Conservation (phyloP, 2,113 vertebrate species). For the Probosciger aterrimus region DNA sequence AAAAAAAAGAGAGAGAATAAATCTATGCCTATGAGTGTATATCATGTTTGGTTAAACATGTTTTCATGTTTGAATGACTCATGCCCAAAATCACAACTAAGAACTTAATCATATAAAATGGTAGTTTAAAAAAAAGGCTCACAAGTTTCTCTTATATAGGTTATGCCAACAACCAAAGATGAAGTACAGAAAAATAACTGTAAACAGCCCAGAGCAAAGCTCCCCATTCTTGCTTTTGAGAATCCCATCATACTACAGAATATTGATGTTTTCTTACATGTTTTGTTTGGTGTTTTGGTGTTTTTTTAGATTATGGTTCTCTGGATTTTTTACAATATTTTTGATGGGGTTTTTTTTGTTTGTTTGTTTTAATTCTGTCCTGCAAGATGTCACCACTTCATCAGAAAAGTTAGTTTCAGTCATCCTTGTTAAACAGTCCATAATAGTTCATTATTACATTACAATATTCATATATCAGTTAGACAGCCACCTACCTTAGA, state of each 20-base stretch:
- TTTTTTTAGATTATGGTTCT: neutral
- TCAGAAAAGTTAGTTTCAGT: neutral
- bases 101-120: neutral
- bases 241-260: neutral
- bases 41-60: neutral
- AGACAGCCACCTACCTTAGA: neutral
- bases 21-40: neutral
- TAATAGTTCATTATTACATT: neutral
- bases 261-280: neutral
- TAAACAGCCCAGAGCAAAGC: neutral
- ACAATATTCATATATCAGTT: neutral
- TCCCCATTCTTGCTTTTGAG: neutral
- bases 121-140: neutral
- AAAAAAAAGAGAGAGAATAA: neutral
- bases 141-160: neutral
- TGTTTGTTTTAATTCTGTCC: neutral
- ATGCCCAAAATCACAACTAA: neutral
- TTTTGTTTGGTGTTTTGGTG: neutral
- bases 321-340: neutral
- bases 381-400: neutral
- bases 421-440: neutral
- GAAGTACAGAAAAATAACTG: neutral
- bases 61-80: neutral
- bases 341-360: accelerated
- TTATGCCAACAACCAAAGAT: neutral